A percentile compares a stretch with the other conserved stretches of the same genome.
Conservation (phyloP, 64 coral and sea anemone genomes). For the Montipora efflorescens region DNA sequence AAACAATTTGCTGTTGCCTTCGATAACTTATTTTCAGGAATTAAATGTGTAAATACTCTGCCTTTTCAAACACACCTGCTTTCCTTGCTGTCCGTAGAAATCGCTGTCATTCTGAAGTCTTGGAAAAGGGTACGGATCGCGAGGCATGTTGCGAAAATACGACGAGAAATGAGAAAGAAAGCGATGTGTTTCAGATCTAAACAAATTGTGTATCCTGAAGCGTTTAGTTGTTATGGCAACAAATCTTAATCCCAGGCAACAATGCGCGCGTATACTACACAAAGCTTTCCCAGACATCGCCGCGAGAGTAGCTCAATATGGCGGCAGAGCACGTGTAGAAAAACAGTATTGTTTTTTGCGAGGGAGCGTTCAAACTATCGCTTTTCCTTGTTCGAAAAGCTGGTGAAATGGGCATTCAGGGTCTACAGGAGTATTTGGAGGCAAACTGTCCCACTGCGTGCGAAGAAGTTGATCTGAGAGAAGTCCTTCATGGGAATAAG, state of each 20-base stretch:
- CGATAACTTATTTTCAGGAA: too few relatives aligned
- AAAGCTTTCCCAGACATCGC: background rate
- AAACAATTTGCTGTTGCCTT: too few relatives aligned
- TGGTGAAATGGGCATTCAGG: slow-evolving; percentile 75
- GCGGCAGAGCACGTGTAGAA: slow-evolving; percentile 50
- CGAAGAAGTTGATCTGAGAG: slow-evolving; percentile 85
- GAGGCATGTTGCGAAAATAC: slow-evolving; percentile 74
- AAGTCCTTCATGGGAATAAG: slow-evolving; percentile 61
- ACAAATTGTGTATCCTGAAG: background rate
- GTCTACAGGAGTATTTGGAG: slow-evolving; percentile 77
- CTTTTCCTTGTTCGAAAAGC: background rate
- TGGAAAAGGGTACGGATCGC: slow-evolving; percentile 97
- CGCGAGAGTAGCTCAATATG: slow-evolving; percentile 44
- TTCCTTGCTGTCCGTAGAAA: slow-evolving; percentile 73
- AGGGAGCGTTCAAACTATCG: background rate
- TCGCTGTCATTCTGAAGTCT: slow-evolving; percentile 96
- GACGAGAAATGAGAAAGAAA: background rate
- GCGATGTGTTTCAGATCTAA: background rate
- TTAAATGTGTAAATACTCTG: background rate
- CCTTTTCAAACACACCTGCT: slow-evolving; percentile 66
- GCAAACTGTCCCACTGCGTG: slow-evolving; percentile 68
- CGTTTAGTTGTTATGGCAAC: slow-evolving; percentile 13
- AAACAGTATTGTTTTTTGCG: background rate
- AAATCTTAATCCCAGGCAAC: background rate
- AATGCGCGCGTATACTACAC: background rate